Conservation (phyloP, 2,113 vertebrate genomes). For the Coreoperca whiteheadi region DNA sequence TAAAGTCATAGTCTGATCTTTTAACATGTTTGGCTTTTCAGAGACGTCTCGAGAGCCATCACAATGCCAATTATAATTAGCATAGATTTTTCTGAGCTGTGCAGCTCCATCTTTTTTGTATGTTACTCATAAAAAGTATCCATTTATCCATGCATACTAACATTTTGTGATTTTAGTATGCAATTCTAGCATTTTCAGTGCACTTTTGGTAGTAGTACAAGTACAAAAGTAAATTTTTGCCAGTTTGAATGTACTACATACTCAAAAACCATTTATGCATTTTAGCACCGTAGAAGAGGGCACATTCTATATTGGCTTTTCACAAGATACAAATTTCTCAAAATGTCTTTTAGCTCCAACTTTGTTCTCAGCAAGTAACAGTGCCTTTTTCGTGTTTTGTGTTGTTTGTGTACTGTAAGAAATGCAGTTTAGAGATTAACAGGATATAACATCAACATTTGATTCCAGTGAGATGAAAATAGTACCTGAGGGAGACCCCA, state of each 20-base stretch:
- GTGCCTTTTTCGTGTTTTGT: background rate
- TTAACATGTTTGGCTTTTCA: background rate
- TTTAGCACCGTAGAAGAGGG: no score
- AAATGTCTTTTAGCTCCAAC: background rate
- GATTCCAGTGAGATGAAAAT: background rate
- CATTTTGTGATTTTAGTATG: background rate
- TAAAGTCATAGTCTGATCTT: background rate
- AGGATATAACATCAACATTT: slow-evolving; percentile 25
- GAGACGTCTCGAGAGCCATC: background rate
- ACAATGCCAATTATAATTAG: no score
- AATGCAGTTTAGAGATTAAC: background rate
- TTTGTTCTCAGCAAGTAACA: background rate
- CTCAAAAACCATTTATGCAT: background rate
- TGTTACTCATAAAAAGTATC: no score
- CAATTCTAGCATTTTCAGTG: background rate
- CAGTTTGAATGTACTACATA: background rate
- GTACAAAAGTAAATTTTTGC: background rate
- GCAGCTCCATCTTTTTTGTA: background rate
- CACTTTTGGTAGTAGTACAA: background rate
- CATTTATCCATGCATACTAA: no score
- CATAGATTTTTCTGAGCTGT: no score
- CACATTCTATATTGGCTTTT: background rate
- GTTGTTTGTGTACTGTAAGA: background rate
- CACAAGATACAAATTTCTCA: background rate
- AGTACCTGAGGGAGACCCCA: background rate